A percentile compares a stretch with the other conserved stretches of the same genome.
Evolutionary conservation across 2,888 invertebrate species (phyloP).

Genomic region (Stegophylla sp.): DNA sequence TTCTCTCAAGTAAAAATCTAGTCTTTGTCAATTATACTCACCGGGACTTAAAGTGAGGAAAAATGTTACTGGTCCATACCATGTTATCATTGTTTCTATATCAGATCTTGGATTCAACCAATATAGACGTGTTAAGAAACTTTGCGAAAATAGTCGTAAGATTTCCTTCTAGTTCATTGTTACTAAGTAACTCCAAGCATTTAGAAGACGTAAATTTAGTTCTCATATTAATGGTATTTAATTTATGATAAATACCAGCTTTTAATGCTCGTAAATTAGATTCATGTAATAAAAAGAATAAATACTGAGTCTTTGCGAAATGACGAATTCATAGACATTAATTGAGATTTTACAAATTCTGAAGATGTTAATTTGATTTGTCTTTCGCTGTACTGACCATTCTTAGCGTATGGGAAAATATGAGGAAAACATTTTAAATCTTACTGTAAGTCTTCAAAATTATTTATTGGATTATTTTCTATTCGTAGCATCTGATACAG

Average conservation of each 20-base stretch:
- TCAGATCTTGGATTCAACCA: not conserved
- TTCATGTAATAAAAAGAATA: constrained; percentile 62
- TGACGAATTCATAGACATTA: constrained; percentile 62
- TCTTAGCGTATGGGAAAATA: constrained; percentile 60
- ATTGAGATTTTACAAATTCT: constrained; percentile 61
- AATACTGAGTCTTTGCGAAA: constrained; percentile 62
- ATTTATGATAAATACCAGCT: constrained; percentile 46
- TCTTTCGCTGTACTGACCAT: constrained; percentile 60
- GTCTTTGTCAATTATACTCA: constrained; percentile 63
- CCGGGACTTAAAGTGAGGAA: constrained; percentile 61
- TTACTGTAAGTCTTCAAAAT: constrained; percentile 60
- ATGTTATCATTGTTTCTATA: constrained; percentile 61
- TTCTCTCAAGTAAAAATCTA: constrained; percentile 62
- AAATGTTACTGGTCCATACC: constrained; percentile 62
- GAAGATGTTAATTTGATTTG: constrained; percentile 60
- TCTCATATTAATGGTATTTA: constrained; percentile 13
- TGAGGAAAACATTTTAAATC: constrained; percentile 61
- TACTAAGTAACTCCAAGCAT: not conserved
- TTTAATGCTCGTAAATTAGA: constrained; percentile 61
- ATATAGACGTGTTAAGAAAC: constrained; percentile 9
- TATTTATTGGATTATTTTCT: constrained; percentile 60
- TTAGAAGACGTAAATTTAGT: constrained; percentile 1
- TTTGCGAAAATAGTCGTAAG: constrained; percentile 60
- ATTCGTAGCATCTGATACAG: constrained; percentile 62
- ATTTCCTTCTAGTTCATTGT: constrained; percentile 58